Percentiles rank a stretch among this genome's conserved stretches.
Evolutionary conservation across 2,797 vertebrate species (phyloP).

Genomic region (Pangasius djambal): DNA sequence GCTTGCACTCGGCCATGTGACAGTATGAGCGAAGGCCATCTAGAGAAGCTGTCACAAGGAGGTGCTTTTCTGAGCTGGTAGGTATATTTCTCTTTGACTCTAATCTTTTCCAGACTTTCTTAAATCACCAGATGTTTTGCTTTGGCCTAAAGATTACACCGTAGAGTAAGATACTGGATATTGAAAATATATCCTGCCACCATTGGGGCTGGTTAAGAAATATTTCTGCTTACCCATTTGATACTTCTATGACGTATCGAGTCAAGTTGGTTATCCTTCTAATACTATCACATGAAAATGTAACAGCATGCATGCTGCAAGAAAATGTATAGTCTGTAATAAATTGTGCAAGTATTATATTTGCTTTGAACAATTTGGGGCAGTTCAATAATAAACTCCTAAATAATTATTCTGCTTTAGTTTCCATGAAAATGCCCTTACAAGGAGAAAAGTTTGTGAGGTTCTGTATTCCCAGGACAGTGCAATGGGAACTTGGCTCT

Average conservation of each 20-base stretch:
- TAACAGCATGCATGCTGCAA: neutral
- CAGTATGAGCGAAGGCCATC: neutral
- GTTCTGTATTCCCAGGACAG: slow-evolving; percentile 20
- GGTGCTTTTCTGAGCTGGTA: slow-evolving; percentile 35
- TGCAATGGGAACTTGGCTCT: neutral
- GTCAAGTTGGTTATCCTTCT: neutral
- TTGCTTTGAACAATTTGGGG: neutral
- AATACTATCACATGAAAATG: neutral
- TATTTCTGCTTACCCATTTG: neutral
- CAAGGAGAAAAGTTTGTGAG: slow-evolving; percentile 32
- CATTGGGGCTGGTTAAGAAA: neutral
- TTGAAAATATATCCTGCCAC: neutral
- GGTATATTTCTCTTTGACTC: slow-evolving; percentile 18
- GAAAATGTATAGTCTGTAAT: neutral
- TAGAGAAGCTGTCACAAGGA: neutral
- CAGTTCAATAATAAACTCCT: slow-evolving; percentile 2
- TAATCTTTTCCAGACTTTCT: neutral
- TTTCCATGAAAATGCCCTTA: slow-evolving; percentile 43
- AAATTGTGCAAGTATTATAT: neutral
- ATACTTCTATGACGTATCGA: neutral
- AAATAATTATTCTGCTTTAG: neutral
- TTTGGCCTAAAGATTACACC: slow-evolving; percentile 27
- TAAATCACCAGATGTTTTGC: slow-evolving; percentile 38
- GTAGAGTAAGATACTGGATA: too few relatives aligned
- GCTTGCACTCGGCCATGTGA: neutral